Percentiles rank a stretch among this genome's conserved stretches.
phyloP scores from a whole-genome alignment of 2,797 vertebrate species.

The Melanotaenia parkinsoni region DNA sequence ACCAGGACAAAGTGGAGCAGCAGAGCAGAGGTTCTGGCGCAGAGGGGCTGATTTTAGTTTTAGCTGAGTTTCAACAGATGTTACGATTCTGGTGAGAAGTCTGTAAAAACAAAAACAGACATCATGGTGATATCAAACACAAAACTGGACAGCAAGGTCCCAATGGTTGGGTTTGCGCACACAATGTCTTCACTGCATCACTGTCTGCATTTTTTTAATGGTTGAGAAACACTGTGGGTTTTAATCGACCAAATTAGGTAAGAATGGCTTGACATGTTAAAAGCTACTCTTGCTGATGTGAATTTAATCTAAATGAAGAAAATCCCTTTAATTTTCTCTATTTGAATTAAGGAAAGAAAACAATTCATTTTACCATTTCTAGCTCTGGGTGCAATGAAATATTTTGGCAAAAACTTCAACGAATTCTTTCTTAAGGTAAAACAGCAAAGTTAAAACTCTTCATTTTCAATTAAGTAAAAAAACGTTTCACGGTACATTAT shows the following conservation, averaged over 20 bases:
- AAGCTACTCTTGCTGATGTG: too few relatives aligned
- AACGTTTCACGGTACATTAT: too few relatives aligned
- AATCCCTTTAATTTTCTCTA: background rate
- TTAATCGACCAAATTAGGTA: too few relatives aligned
- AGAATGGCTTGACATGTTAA: too few relatives aligned
- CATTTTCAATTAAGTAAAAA: too few relatives aligned
- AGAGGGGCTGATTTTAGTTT: constrained; percentile 12
- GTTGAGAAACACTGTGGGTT: too few relatives aligned
- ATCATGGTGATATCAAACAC: background rate
- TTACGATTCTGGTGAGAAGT: constrained; percentile 50
- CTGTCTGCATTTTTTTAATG: too few relatives aligned
- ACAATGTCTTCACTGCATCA: too few relatives aligned
- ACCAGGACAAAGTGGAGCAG: background rate
- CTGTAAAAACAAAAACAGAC: constrained; percentile 45
- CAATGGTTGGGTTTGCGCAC: background rate
- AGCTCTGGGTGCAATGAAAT: background rate
- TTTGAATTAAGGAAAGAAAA: background rate
- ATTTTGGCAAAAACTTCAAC: background rate
- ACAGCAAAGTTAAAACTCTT: background rate
- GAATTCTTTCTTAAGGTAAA: background rate
- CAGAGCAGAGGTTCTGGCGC: constrained; percentile 9
- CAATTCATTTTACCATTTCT: background rate
- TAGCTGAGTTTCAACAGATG: constrained; percentile 24
- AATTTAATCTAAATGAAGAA: background rate
- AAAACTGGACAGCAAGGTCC: background rate